These are phyloP conservation scores for Nothocercus julius DNA, from an alignment of 2,113 vertebrate genomes.

Conservation along the genomic window DNA sequence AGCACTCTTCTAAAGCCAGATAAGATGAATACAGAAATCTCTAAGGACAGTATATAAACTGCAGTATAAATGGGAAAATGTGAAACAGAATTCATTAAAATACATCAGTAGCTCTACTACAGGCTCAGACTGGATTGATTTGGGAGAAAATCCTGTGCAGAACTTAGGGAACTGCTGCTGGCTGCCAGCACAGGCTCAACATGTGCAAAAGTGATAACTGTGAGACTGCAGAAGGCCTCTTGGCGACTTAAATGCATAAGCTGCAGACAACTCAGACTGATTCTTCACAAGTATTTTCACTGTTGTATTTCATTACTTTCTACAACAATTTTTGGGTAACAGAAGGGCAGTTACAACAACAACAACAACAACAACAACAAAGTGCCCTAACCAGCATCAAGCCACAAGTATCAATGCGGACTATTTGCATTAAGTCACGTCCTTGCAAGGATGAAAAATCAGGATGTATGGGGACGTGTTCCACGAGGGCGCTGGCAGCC, in stretches of 20 bases:
- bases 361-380: not conserved
- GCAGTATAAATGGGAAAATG: slow-evolving; percentile 56
- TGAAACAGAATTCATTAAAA: slow-evolving; percentile 63
- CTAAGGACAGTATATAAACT: slow-evolving; percentile 54
- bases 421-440: not conserved
- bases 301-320: slow-evolving; percentile 32
- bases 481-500: not conserved
- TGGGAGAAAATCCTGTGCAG: slow-evolving; percentile 58
- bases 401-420: no score
- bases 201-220: slow-evolving; percentile 62
- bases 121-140: slow-evolving; percentile 42
- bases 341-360: not conserved
- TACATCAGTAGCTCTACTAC: slow-evolving; percentile 47
- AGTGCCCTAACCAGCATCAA: not conserved
- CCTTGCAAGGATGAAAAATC: not conserved
- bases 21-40: slow-evolving; percentile 65
- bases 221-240: slow-evolving; percentile 45
- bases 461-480: not conserved
- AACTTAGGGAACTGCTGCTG: slow-evolving; percentile 59
- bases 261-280: slow-evolving; percentile 22
- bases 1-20: slow-evolving; percentile 45
- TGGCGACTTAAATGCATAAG: slow-evolving; percentile 47
- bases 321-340: not conserved
- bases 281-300: not conserved
- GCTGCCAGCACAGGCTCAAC: slow-evolving; percentile 56